Percentiles rank a stretch among this genome's conserved stretches.
Evolutionary conservation across 35 echinoderm and acorn worm genomes (phyloP).

Genomic region (Anneissia japonica): DNA sequence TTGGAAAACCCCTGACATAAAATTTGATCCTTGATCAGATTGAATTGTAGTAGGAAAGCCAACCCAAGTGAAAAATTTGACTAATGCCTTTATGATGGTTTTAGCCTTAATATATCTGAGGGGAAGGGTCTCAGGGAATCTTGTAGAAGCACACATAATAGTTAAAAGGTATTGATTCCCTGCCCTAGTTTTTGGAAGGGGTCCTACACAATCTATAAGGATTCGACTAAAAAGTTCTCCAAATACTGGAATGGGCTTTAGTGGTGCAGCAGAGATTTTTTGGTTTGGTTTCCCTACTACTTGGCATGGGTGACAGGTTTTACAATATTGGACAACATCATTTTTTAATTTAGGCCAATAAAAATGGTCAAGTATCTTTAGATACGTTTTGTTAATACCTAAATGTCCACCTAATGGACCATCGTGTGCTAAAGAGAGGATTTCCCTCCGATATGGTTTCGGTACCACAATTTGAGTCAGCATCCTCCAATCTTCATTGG

Average conservation of each 20-base stretch:
- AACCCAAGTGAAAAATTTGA: slow-evolving; percentile 21
- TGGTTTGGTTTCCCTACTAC: slow-evolving; percentile 40
- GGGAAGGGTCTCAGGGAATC: slow-evolving; percentile 11
- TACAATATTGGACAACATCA: slow-evolving; percentile 22
- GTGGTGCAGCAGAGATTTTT: slow-evolving; percentile 10
- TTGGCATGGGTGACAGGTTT: slow-evolving; percentile 51
- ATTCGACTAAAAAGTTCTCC: slow-evolving; percentile 41
- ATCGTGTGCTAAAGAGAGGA: slow-evolving; percentile 33
- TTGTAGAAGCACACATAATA: slow-evolving; percentile 27
- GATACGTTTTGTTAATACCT: slow-evolving; percentile 27
- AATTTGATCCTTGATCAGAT: slow-evolving; percentile 31
- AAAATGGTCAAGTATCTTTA: slow-evolving; percentile 32
- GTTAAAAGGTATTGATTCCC: slow-evolving; percentile 43
- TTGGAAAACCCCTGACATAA: slow-evolving; percentile 24
- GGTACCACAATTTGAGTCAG: background rate
- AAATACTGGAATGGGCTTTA: slow-evolving; percentile 48
- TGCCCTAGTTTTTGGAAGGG: slow-evolving; percentile 36
- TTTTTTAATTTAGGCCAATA: slow-evolving; percentile 47
- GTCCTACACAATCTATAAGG: slow-evolving; percentile 59
- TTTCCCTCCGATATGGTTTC: background rate
- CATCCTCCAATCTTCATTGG: background rate
- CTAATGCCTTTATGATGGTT: background rate
- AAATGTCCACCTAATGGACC: slow-evolving; percentile 26
- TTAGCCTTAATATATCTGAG: slow-evolving; percentile 14
- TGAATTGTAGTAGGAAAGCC: slow-evolving; percentile 24